phyloP scores from a whole-genome alignment of 2,888 invertebrate species.

The Unio delphinus region DNA sequence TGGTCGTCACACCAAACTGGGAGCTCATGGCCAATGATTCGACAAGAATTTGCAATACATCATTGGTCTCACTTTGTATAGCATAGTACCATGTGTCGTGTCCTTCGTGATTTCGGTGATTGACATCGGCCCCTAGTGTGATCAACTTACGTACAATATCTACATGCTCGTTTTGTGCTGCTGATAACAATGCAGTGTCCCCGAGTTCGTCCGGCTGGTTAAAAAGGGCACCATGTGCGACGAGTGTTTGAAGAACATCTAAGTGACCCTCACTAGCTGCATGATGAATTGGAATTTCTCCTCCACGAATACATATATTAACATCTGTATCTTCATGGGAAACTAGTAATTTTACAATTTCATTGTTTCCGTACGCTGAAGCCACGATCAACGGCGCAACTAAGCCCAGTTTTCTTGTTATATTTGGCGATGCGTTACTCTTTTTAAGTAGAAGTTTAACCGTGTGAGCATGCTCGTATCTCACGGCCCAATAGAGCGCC shows the following conservation, averaged over 20 bases:
- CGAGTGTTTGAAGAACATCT: constrained; percentile 51
- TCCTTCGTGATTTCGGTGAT: constrained; percentile 55
- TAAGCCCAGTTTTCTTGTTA: constrained; percentile 59
- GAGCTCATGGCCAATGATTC: neutral
- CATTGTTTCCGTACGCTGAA: constrained; percentile 57
- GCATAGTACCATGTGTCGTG: constrained; percentile 61
- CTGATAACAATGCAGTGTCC: constrained; percentile 60
- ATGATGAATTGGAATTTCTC: constrained; percentile 66
- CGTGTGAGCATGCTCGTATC: constrained; percentile 56
- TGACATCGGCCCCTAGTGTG: constrained; percentile 37
- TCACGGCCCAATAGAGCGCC: constrained; percentile 66
- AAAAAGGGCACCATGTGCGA: constrained; percentile 56
- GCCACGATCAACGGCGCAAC: constrained; percentile 63
- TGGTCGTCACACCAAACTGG: neutral
- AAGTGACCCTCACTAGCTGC: constrained; percentile 66
- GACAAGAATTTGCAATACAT: constrained; percentile 37
- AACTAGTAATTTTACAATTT: constrained; percentile 32
- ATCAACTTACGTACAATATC: constrained; percentile 50
- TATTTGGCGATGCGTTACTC: constrained; percentile 57
- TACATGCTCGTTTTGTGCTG: constrained; percentile 54
- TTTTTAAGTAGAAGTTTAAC: constrained; percentile 51
- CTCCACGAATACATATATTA: constrained; percentile 54
- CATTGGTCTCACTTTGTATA: constrained; percentile 41
- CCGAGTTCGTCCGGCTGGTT: constrained; percentile 62
- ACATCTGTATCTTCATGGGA: constrained; percentile 49